Evolutionary conservation across 2,888 invertebrate species (phyloP).

Genomic region (Rotaria magnacalcarata): DNA sequence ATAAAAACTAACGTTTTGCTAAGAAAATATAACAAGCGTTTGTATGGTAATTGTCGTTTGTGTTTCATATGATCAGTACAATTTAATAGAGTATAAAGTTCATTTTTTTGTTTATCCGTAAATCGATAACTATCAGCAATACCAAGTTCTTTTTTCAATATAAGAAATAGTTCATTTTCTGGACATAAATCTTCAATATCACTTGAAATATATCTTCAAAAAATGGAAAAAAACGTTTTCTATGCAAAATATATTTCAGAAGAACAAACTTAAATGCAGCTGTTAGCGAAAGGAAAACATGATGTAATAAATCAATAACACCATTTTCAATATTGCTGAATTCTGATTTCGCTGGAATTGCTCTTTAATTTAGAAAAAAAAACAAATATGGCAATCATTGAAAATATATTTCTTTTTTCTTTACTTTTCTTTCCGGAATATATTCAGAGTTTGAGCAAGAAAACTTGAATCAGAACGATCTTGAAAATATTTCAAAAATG

Average conservation of each 20-base stretch:
- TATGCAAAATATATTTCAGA: neutral
- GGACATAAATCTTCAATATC: slow-evolving; percentile 19
- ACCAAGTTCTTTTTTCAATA: slow-evolving; percentile 17
- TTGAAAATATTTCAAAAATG: slow-evolving; percentile 38
- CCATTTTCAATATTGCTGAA: neutral
- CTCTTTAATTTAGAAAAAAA: neutral
- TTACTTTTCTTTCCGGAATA: neutral
- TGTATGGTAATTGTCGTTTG: slow-evolving; percentile 13
- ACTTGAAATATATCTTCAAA: neutral
- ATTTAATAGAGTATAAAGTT: neutral
- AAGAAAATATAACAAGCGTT: neutral
- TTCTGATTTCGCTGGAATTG: neutral
- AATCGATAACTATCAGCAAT: slow-evolving; percentile 19
- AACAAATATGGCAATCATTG: neutral
- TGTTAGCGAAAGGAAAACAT: neutral
- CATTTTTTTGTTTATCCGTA: slow-evolving; percentile 13
- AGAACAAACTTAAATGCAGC: neutral
- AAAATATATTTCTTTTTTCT: neutral
- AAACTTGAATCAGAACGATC: slow-evolving; percentile 33
- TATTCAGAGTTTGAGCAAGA: neutral
- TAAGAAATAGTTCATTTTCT: neutral
- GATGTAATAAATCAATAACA: neutral
- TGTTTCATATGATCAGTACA: neutral
- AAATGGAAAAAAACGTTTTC: neutral
- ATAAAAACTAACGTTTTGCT: neutral